Evolutionary conservation across 2,797 vertebrate species (phyloP), one percentile per base, ranked within the genome.

Genomic region (Pyrocephalus nanus): DNA sequence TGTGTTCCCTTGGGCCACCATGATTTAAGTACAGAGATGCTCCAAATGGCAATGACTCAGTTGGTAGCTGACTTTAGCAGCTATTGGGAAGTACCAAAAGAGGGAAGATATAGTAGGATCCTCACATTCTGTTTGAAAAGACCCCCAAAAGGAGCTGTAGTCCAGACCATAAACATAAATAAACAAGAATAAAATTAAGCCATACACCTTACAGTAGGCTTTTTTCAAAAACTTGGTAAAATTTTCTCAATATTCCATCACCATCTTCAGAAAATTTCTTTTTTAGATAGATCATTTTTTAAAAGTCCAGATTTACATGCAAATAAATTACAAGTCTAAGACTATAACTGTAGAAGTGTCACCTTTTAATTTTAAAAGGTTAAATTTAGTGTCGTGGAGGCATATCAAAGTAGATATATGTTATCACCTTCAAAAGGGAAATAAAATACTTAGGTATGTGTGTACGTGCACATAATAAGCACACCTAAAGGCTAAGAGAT

Each of bases 401-500:
- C 1, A 11, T 65, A 75, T 76, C 8, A n/a, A 53, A 83, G 36
- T 6, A 73, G 4, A 18, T 4, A 3, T 9, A 20, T 1, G 0
- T 26, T 69, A 22, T 29, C 73, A 12, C 29, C 26, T 61, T 48
- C 22, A 57, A 61, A 48, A 45, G 3, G 4, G 7, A 76, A 60
- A 79, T 82, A 3, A 70, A 47, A 30, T 2, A 17, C 1, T 16
- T 27, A 16, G 0, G 0, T 15, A 1, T 32, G 11, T 76, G 4
- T 34, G 11, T 50, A 15, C 4, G 2, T 34, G 18, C 10, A 43
- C 1, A 26, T 51, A 45, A 27, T 4, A 73, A 8, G 5, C 20
- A 38, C 16, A 58, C 2, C 8, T 54, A 12, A 61, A 70, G 48
- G 1, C 2, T 17, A 54, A 61, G 64, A 47, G 4, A 17, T 38